Evolutionary conservation across 2,113 vertebrate genomes (phyloP).

Genomic region (Herpailurus yagouaroundi): DNA sequence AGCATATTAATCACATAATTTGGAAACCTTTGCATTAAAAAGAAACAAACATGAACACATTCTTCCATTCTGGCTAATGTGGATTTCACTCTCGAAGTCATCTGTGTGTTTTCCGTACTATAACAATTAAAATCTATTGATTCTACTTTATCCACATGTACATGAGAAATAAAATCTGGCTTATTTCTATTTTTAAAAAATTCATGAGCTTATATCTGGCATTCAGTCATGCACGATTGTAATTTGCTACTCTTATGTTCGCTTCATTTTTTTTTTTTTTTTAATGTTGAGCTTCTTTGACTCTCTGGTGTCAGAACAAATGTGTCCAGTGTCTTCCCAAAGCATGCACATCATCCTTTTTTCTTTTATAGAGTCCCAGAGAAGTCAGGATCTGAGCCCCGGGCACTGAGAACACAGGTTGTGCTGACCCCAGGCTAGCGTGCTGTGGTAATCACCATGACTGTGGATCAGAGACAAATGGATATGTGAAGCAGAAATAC

Average conservation of each 20-base stretch:
- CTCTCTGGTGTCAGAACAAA: conserved; percentile 70
- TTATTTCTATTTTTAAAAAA: conserved; percentile 52
- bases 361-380: not conserved
- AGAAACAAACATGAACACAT: conserved; percentile 7
- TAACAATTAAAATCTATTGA: conserved; percentile 47
- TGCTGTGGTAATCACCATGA: not conserved
- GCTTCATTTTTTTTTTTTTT: conserved; percentile 61
- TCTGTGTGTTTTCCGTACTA: not conserved
- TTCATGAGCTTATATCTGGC: conserved; percentile 42
- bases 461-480: not conserved
- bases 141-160: conserved; percentile 59
- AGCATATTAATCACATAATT: conserved; percentile 52
- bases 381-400: not conserved
- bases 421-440: not conserved
- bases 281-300: conserved; percentile 78
- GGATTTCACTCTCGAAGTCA: conserved; percentile 31
- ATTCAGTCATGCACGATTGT: conserved; percentile 64
- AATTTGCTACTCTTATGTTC: conserved; percentile 72
- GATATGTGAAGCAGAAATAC: not conserved
- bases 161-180: conserved; percentile 53
- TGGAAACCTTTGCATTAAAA: conserved; percentile 37
- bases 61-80: conserved; percentile 20
- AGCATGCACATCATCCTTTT: not conserved
- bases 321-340: conserved; percentile 61
- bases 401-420: not conserved